phyloP scores from a whole-genome alignment of 2,797 vertebrate genomes.

The Antrozous pallidus region DNA sequence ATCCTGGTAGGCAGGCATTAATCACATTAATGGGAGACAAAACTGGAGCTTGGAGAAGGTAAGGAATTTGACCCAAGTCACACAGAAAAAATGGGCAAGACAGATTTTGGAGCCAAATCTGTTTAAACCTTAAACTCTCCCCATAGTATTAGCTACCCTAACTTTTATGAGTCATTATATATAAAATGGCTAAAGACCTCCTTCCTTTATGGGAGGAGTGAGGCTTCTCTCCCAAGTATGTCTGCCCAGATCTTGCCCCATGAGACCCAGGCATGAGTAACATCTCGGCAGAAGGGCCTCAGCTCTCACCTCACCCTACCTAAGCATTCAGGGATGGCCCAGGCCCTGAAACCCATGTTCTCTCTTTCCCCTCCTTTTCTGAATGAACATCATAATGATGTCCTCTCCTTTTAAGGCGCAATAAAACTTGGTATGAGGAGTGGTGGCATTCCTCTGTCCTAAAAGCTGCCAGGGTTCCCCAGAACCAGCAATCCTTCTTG shows the following conservation, averaged over 20 bases:
- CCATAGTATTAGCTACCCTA: not conserved
- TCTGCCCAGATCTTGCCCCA: not conserved
- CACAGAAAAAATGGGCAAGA: slow-evolving; percentile 11
- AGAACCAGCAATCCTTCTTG: not conserved
- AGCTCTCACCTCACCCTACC: fast-evolving
- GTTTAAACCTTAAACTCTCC: not conserved
- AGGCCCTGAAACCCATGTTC: not conserved
- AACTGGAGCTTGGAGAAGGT: not conserved
- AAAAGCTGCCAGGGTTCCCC: not conserved
- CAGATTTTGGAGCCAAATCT: not conserved
- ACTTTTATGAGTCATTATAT: not conserved
- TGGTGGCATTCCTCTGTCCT: not conserved
- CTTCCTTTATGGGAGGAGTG: not conserved
- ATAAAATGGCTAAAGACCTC: not conserved
- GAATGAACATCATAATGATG: not conserved
- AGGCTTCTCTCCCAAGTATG: not conserved
- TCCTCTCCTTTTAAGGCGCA: not conserved
- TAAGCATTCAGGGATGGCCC: not conserved
- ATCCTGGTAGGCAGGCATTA: not conserved
- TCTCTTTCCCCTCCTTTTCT: not conserved
- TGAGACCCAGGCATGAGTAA: not conserved
- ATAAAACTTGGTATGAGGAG: not conserved
- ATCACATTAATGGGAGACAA: not conserved
- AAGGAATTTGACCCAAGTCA: not conserved
- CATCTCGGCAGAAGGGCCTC: not conserved